Base-by-base conservation (phyloP, 2,797 vertebrate species). In the Rachycentron canadum region DNA sequence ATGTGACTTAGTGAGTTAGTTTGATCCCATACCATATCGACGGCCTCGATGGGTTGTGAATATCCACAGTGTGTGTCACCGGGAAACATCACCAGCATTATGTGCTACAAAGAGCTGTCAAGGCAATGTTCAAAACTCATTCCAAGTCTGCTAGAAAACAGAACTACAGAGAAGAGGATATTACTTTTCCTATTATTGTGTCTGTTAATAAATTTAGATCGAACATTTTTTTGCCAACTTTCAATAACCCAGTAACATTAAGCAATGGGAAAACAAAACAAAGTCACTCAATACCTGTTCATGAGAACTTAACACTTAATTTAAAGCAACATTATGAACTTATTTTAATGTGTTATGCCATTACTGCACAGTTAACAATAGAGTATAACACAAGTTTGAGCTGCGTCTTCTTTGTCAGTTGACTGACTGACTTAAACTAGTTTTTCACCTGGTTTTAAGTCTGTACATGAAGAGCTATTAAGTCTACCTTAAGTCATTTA, bases 61-160 rank as follows among this genome's bases (percentile, higher is more conserved):
- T 65, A 74, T 88, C 79, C 19, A 32, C 38, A 25, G 7, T 57
- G 41, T 57, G 61, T 69, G 68, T 86, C 67, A 73, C 41, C 19
- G 43, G 58, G 68, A 69, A 69, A 60, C 65, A 82, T 62, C 76
- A 71, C 72, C 69, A 73, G 61, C 56, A 59, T 65, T 34, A 60
- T 71, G 69, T 63, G 59, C 50, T 82, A 66, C 69, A 72, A 56
- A 72, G 40, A 79, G 17, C 64, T 83, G 78, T 84, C 78, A 66
- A 75, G 59, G 58, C 64, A 23, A 43, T 43, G 41, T 55, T 65
- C 40, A 7, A 38, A 62, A 2, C 53, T 7, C 21, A 40, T 41
- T 86, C 67, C 56, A 74, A 53, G 71, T 62, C 66, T n/a, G 14
- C 17, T 19, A 64, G 30, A 88, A 82, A 67, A 60, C 28, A 65